These are phyloP conservation scores for Gallinago media DNA, from an alignment of 2,113 vertebrate species.

Conservation along the genomic window DNA sequence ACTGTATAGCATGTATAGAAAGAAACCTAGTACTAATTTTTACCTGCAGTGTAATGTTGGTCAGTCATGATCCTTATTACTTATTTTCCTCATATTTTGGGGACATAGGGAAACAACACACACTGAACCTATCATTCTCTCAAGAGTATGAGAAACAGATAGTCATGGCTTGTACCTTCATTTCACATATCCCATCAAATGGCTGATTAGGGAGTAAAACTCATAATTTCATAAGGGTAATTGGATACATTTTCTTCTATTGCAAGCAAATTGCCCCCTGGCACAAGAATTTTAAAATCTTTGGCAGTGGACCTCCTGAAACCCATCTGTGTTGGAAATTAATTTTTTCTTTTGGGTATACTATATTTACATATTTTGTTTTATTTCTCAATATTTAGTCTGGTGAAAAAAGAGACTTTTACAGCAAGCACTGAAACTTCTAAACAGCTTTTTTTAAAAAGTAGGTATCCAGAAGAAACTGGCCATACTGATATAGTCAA, in stretches of 20 bases:
- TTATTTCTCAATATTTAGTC: slow-evolving; percentile 71
- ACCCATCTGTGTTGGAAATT: slow-evolving; percentile 77
- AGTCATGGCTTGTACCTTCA: slow-evolving; percentile 13
- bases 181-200: slow-evolving; percentile 56
- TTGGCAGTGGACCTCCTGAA: slow-evolving; percentile 68
- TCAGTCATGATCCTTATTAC: not conserved
- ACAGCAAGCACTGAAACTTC: not conserved
- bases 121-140: not conserved
- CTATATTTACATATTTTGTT: slow-evolving; percentile 74
- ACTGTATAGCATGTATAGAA: not conserved
- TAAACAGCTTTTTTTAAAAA: not conserved
- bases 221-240: slow-evolving; percentile 64
- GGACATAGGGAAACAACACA: not conserved
- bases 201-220: slow-evolving; percentile 44
- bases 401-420: slow-evolving; percentile 54
- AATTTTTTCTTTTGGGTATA: slow-evolving; percentile 71
- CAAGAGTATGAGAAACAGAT: not conserved
- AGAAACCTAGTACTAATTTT: not conserved
- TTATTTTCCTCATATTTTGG: not conserved
- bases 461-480: not conserved
- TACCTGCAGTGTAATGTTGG: not conserved
- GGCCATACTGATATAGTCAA: not conserved
- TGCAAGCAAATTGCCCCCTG: slow-evolving; percentile 58
- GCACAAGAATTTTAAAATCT: slow-evolving; percentile 61
- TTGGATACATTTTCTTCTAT: slow-evolving; percentile 65